phyloP scores from a whole-genome alignment of 1,140 invertebrate genomes.

The Brachionus rotundiformis region DNA sequence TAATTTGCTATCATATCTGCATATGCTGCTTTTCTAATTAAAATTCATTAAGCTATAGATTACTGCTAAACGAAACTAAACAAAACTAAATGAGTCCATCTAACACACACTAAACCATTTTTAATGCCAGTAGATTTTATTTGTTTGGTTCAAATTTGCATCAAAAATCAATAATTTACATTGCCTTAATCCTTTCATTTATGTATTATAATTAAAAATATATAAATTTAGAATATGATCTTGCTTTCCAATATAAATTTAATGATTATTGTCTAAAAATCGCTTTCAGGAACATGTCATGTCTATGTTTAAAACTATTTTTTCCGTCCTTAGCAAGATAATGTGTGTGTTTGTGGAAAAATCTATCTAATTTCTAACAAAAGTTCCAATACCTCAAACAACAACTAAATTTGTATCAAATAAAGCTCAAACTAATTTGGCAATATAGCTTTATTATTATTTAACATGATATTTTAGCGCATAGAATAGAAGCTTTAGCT shows the following conservation, averaged over 20 bases:
- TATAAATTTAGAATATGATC: not conserved
- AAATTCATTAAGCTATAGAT: not conserved
- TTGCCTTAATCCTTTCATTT: conserved; percentile 13
- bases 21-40: not conserved
- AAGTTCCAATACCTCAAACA: too few relatives aligned
- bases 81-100: not conserved
- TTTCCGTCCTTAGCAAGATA: not conserved
- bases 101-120: not conserved
- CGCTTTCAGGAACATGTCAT: conserved; percentile 16
- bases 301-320: not conserved
- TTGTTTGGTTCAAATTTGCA: not conserved
- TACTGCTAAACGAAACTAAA: too few relatives aligned
- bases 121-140: not conserved
- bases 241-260: not conserved
- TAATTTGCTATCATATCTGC: not conserved
- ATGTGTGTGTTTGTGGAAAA: too few relatives aligned
- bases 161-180: conserved; percentile 21
- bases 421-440: too few relatives aligned
- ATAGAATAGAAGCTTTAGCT: not conserved
- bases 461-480: not conserved
- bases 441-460: too few relatives aligned
- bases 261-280: conserved; percentile 17
- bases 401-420: too few relatives aligned
- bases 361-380: too few relatives aligned
- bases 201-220: conserved; percentile 4